Conservation (phyloP, 2,888 invertebrate species). For the Linnaemya vulpina region DNA sequence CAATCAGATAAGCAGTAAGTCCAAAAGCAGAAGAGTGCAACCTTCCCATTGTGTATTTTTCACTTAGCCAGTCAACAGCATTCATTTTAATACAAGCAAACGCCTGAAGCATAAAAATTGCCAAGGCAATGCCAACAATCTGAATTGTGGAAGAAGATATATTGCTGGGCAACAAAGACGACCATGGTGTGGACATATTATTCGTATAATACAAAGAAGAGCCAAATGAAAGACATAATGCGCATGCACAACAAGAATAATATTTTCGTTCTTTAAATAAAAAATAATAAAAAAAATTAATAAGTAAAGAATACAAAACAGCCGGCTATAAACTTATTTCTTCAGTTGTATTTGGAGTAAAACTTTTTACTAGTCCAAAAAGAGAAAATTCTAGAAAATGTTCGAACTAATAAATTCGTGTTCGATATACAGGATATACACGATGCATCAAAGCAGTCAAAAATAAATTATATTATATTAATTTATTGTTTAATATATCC, state of each 20-base stretch:
- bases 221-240: not conserved
- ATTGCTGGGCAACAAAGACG: constrained; percentile 35
- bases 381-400: too few relatives aligned
- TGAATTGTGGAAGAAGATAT: constrained; percentile 34
- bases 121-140: constrained; percentile 50
- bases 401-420: too few relatives aligned
- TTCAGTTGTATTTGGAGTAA: not conserved
- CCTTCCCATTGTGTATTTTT: not conserved
- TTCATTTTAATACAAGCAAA: constrained; percentile 47
- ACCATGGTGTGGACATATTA: not conserved
- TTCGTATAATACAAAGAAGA: not conserved
- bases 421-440: too few relatives aligned
- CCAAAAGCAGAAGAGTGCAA: not conserved
- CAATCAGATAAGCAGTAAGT: constrained; percentile 27
- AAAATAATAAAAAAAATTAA: too few relatives aligned
- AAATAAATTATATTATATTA: too few relatives aligned
- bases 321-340: not conserved
- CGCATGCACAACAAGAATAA: not conserved
- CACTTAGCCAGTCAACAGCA: constrained; percentile 23
- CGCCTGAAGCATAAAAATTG: constrained; percentile 47
- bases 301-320: not conserved
- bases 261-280: not conserved
- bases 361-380: too few relatives aligned
- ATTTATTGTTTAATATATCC: too few relatives aligned
- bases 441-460: too few relatives aligned